These are phyloP conservation scores for Drosophila ficusphila DNA, from an alignment of 1,140 invertebrate genomes.

Conservation along the genomic window DNA sequence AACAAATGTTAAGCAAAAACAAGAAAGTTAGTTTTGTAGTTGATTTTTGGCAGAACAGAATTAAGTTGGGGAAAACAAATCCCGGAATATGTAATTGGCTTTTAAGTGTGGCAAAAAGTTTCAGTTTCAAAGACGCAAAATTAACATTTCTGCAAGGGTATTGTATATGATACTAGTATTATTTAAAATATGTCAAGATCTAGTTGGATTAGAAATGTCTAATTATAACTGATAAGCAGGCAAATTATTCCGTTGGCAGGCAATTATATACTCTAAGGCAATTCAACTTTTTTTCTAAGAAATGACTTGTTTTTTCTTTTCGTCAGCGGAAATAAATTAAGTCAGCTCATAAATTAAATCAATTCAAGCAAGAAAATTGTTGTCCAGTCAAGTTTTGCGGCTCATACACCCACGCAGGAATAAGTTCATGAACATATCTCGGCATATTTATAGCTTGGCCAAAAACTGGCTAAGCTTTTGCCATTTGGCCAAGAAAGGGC, in stretches of 20 bases:
- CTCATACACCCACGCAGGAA: slow-evolving; percentile 24
- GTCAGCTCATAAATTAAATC: slow-evolving; percentile 73
- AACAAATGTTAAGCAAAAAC: slow-evolving; percentile 20
- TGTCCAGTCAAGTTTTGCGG: slow-evolving; percentile 53
- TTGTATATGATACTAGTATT: too few species aligned
- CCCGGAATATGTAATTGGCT: slow-evolving; percentile 25
- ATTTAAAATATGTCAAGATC: not conserved
- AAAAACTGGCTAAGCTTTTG: slow-evolving; percentile 62
- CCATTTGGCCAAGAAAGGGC: slow-evolving; percentile 55
- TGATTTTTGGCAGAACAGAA: slow-evolving; percentile 22
- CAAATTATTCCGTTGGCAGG: slow-evolving; percentile 10
- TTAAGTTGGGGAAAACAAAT: slow-evolving; percentile 27
- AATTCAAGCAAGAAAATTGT: slow-evolving; percentile 52
- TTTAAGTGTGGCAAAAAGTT: slow-evolving; percentile 6
- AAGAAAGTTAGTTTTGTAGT: slow-evolving; percentile 37
- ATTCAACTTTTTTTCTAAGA: slow-evolving; percentile 35
- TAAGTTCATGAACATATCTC: slow-evolving; percentile 22
- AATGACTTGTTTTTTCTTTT: slow-evolving; percentile 11
- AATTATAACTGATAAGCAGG: too few species aligned
- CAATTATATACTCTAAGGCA: slow-evolving; percentile 25
- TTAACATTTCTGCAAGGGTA: not conserved
- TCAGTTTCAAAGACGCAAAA: not conserved
- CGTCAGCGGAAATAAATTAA: slow-evolving; percentile 73
- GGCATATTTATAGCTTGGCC: slow-evolving; percentile 60
- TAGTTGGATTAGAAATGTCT: slow-evolving; percentile 4